Evolutionary conservation across 1,140 invertebrate species (phyloP), one percentile per base, ranked within the genome.

Genomic region (Trichogramma pretiosum): DNA sequence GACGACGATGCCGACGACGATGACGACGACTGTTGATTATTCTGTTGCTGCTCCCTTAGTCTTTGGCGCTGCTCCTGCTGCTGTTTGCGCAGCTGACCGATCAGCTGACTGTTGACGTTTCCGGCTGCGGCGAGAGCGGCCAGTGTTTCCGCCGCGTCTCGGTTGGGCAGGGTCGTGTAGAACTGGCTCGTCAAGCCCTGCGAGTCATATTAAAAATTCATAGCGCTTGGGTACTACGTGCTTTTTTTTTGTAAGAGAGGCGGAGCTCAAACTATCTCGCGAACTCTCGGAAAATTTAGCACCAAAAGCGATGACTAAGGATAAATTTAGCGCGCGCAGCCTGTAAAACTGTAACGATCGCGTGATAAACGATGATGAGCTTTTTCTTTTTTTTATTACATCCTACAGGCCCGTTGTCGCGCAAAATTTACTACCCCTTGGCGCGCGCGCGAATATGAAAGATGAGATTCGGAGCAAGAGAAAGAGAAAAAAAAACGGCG

Each of bases 121-220:
- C 73, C 74, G 14, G 74, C 73, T 13, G 72, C 68, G 44, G 76
- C 74, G 3, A 78, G 51, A 0, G 69, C 65, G 3, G 74, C 73
- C 21, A 78, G 59, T 41, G 72, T 67, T 41, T 78, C 74, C 3
- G 75, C 74, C 0, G 72, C 64, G 35, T 77, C 69, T 42, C 67
- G 65, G 50, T 68, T 75, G 0, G 75, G 71, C 17, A 77, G 55
- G 0, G 69, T 70, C 8, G 74, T 68, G 46, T 74, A 76, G 24
- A 65, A 72, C 43, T 64, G 60, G 11, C 54, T 56, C 0, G 59
- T 48, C 17, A 60, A 35, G 16, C 19, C 48, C 40, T 48, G 39
- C 21, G 42, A 32, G 14, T 23, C 36, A n/a, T n/a, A n/a, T 23
- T 36, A 22, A 23, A 44, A n/a, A n/a, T n/a, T n/a, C n/a, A n/a